A percentile compares a stretch with the other conserved stretches of the same genome.
These are phyloP conservation scores for Carollia perspicillata DNA, from an alignment of 2,113 vertebrate species.

Conservation along the genomic window DNA sequence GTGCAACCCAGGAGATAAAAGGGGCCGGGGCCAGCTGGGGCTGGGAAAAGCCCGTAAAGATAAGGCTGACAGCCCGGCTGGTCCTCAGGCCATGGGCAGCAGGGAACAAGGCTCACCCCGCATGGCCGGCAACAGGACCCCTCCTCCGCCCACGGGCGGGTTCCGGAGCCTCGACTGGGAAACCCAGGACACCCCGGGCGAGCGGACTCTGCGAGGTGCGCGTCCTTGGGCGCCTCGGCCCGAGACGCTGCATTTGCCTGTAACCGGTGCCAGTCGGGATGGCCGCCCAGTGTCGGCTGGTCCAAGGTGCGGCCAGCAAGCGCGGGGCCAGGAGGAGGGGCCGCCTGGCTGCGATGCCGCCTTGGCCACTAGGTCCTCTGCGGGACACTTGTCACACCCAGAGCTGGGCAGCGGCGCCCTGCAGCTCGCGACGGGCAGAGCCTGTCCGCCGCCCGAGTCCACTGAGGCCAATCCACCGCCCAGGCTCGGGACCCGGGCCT, in stretches of 20 bases:
- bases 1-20: conserved; percentile 87
- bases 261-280: background rate
- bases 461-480: background rate
- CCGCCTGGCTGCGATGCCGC: background rate
- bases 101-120: background rate
- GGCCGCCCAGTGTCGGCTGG: background rate
- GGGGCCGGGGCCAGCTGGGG: conserved; percentile 80
- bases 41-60: conserved; percentile 96
- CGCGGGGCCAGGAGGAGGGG: background rate
- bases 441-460: accelerated
- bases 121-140: background rate
- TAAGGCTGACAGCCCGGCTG: conserved; percentile 83
- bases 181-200: background rate
- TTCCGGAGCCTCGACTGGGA: background rate
- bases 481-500: accelerated
- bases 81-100: background rate
- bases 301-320: background rate
- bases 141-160: background rate
- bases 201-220: accelerated
- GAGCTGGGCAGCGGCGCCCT: background rate
- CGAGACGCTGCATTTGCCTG: background rate
- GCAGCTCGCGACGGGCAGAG: background rate
- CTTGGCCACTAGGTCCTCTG: background rate
- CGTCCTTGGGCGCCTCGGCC: background rate
- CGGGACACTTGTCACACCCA: background rate